Evolutionary conservation across 2,113 vertebrate genomes (phyloP).

Genomic region (Megaceryle torquata): DNA sequence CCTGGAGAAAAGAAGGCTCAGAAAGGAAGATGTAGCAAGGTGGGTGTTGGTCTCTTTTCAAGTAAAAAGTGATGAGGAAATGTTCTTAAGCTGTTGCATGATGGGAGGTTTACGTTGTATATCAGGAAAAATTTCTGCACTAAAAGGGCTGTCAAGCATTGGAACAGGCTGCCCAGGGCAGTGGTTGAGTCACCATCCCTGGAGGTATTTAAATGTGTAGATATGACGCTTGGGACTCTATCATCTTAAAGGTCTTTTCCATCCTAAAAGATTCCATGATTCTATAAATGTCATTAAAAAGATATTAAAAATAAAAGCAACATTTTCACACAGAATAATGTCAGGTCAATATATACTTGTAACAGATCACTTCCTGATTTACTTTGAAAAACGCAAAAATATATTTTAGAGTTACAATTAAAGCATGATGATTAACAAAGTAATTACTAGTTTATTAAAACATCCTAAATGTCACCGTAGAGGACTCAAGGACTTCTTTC

Average conservation of each 20-base stretch:
- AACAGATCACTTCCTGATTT: not conserved
- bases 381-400: not conserved
- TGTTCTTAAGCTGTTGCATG: too few relatives aligned
- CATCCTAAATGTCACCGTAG: not conserved
- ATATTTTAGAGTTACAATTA: not conserved
- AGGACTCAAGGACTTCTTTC: not conserved
- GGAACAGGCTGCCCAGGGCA: too few relatives aligned
- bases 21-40: too few relatives aligned
- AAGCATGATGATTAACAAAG: not conserved
- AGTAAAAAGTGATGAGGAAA: too few relatives aligned
- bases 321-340: not conserved
- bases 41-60: too few relatives aligned
- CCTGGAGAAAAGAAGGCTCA: too few relatives aligned
- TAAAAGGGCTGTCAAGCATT: too few relatives aligned
- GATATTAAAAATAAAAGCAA: not conserved
- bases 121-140: too few relatives aligned
- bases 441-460: not conserved
- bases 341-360: not conserved
- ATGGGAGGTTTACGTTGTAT: too few relatives aligned
- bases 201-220: too few relatives aligned
- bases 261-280: not conserved
- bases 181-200: too few relatives aligned
- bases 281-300: not conserved
- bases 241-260: not conserved
- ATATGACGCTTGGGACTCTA: not conserved